A percentile compares a stretch with the other conserved stretches of the same genome.
These are phyloP conservation scores for Pitangus sulphuratus DNA, from an alignment of 2,797 vertebrate species.

Conservation along the genomic window DNA sequence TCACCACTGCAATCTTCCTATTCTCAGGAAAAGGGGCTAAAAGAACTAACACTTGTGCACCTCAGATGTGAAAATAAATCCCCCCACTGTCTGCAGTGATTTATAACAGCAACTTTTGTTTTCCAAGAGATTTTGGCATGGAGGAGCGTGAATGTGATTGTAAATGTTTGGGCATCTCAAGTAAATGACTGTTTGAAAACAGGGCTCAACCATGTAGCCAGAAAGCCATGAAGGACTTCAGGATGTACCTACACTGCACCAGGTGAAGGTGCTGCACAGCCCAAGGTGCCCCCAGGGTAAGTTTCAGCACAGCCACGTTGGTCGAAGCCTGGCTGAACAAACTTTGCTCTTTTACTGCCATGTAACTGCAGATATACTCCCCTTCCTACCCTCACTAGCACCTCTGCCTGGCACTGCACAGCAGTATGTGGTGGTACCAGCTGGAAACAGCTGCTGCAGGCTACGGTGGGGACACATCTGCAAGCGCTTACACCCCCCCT, in stretches of 20 bases:
- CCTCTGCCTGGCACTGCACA: neutral
- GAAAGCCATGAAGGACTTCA: neutral
- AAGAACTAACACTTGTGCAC: neutral
- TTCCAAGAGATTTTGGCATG: neutral
- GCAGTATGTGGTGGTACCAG: neutral
- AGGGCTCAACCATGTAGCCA: neutral
- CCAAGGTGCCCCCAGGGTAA: neutral
- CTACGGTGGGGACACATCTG: neutral
- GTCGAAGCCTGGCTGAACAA: neutral
- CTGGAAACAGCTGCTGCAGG: neutral
- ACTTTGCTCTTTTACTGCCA: neutral
- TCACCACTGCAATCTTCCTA: neutral
- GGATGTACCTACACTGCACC: neutral
- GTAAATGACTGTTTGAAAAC: neutral
- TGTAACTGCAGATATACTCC: rapidly evolving
- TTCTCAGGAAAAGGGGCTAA: neutral
- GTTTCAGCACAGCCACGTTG: neutral
- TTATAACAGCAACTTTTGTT: neutral
- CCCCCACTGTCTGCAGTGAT: neutral
- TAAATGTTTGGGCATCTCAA: neutral
- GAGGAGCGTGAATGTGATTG: neutral
- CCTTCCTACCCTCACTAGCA: neutral
- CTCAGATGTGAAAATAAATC: neutral
- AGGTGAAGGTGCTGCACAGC: neutral
- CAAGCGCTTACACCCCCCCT: neutral